phyloP scores from a whole-genome alignment of 2,888 invertebrate genomes.

The Cinara cedri region DNA sequence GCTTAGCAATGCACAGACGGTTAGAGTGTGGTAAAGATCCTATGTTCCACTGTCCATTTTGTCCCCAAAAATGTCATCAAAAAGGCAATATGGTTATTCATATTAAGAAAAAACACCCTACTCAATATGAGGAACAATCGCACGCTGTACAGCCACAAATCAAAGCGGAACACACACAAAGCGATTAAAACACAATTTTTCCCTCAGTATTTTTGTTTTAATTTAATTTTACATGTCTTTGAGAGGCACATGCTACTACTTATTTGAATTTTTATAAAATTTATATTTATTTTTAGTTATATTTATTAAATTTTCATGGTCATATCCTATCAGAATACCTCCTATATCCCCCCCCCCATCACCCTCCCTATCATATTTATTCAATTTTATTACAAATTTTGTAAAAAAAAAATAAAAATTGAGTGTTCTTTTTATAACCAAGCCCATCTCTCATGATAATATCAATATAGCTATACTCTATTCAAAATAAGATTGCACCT shows the following conservation, averaged over 20 bases:
- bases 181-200: conserved; percentile 43
- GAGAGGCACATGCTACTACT: conserved; percentile 48
- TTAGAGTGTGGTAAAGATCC: conserved; percentile 64
- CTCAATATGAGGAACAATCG: conserved; percentile 55
- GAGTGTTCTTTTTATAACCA: conserved; percentile 9
- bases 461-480: too few relatives aligned
- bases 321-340: conserved; percentile 50
- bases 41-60: conserved; percentile 66
- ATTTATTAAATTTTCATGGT: conserved; percentile 26
- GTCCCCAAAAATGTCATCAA: conserved; percentile 62
- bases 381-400: conserved; percentile 20
- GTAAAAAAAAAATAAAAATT: background rate
- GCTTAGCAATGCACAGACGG: conserved; percentile 61
- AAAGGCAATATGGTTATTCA: conserved; percentile 60
- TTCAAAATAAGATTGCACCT: too few relatives aligned
- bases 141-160: conserved; percentile 52
- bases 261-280: conserved; percentile 45
- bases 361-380: background rate
- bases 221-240: conserved; percentile 32
- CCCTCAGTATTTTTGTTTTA: conserved; percentile 54
- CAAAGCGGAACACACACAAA: conserved; percentile 48
- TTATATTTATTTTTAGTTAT: conserved; percentile 23
- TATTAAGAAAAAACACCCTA: conserved; percentile 59
- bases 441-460: background rate
- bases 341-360: background rate